phyloP scores from a whole-genome alignment of 2,797 vertebrate genomes.

The Melanotaenia boesemani region DNA sequence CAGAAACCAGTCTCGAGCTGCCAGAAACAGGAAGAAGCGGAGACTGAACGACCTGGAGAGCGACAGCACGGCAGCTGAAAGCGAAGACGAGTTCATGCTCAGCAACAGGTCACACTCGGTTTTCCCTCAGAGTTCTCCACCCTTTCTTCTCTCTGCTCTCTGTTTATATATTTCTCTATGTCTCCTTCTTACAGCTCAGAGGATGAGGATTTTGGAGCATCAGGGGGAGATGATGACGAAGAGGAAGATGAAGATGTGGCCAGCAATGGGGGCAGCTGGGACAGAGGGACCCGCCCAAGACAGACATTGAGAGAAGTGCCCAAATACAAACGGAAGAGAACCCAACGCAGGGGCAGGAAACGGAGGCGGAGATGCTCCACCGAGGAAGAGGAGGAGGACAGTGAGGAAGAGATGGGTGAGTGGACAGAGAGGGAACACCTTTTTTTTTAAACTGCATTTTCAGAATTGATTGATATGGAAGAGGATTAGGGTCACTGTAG shows the following conservation, averaged over 20 bases:
- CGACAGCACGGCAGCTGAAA: conserved; percentile 95
- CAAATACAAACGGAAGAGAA: conserved; percentile 37
- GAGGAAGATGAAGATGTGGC: conserved; percentile 87
- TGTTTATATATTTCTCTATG: not conserved
- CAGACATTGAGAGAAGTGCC: conserved; percentile 73
- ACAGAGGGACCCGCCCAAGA: conserved; percentile 78
- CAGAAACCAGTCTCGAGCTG: conserved; percentile 73
- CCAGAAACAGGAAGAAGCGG: conserved; percentile 91
- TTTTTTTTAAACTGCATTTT: not conserved
- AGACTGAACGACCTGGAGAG: conserved; percentile 96
- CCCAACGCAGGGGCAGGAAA: conserved; percentile 54
- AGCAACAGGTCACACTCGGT: conserved; percentile 88
- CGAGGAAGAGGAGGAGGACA: conserved; percentile 89
- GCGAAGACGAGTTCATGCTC: conserved; percentile 96
- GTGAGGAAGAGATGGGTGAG: conserved; percentile 78
- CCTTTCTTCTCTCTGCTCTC: not conserved
- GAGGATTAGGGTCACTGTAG: too few species aligned
- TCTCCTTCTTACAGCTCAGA: conserved; percentile 84
- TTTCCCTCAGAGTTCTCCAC: not conserved
- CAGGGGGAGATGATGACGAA: conserved; percentile 89
- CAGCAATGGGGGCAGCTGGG: conserved; percentile 87
- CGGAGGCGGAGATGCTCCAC: conserved; percentile 87
- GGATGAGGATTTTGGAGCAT: conserved; percentile 91
- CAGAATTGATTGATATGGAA: too few species aligned
- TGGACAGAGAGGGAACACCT: too few species aligned